Base-by-base conservation (phyloP, 1,140 invertebrate genomes). In the Trichomalopsis sarcophagae region DNA sequence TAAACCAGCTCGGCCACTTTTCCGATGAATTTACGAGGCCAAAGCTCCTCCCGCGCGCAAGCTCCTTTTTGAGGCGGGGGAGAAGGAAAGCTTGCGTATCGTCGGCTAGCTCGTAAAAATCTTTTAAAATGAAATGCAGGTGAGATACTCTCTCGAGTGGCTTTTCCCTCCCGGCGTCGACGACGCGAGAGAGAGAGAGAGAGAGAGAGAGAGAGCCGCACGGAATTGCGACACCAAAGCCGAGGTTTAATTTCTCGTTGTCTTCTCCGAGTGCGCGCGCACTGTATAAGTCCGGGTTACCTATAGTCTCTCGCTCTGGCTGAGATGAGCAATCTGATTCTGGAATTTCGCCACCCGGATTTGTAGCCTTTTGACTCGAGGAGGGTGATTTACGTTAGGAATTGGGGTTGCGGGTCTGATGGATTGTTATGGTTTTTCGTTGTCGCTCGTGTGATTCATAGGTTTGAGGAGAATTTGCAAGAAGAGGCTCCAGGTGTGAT, bases 41-140 rank as follows among this genome's bases (percentile, higher is more conserved):
- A 44, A 68, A 75, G 71, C 81, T 74, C 33, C 44, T 82, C 2
- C 10, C 11, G 0, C 33, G 33, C 4, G 30, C 36, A 50, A 83
- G 81, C 74, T 69, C 2, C 79, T 27, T 75, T 40, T 47, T 44
- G 47, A 78, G 36, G 6, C 27, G 27, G 4, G 40, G 10, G 47
- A 27, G 40, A 44, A 44, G 9, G 71, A 50, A 44, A 76, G 76
- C 23, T 30, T 21, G 47, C 33, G 33, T 68, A 76, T 27, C 33
- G 36, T 4, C 40, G 14, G 21, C 4, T 4, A 1, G 14, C 40
- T 79, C 76, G 82, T 84, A 79, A 79, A 84, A 79, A 84, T 55
- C 82, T 71, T 79, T 79, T 79, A 84, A 79, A 84, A 79, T 73
- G 76, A 74, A 84, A 84, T 84, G 76, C 82, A 84, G 76, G 21